Base-by-base conservation (phyloP, 2,888 invertebrate species). In the Meliscaeva auricollis region DNA sequence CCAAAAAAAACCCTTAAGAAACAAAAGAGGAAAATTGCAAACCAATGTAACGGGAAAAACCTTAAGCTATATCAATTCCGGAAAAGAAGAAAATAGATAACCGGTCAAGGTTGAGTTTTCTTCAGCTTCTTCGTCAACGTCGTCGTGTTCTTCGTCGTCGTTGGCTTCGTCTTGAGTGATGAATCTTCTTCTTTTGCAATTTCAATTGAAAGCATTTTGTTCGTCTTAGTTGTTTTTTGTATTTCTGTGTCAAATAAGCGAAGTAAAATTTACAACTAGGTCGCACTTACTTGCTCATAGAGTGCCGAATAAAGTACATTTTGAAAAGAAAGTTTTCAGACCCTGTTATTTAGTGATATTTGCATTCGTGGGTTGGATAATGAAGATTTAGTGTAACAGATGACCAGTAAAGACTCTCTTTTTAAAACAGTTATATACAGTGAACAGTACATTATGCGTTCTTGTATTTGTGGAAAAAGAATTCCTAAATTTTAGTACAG, bases 21-120 rank as follows among this genome's bases (percentile, higher is more conserved):
- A 84, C 80, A 72, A 84, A 75, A 74, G 69, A 73, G 50, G 50
- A 56, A 79, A 76, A 84, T 80, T 84, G 84, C 80, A 84, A 84
- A 84, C 84, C 80, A 44, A 75, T 84, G 84, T 84, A 72, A 84
- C 48, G 58, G 75, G 50, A 80, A 81, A 80, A 68, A 75, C 72
- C 46, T 52, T 76, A 72, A 80, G 84, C 75, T 60, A 72, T 66
- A 80, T 70, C 52, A 68, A 52, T 68, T 80, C 75, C 56, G 44
- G 52, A 75, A 46, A 60, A 41, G 35, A 52, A 75, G 22, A 58
- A 64, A 79, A 75, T 66, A 70, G 79, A 84, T 80, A 80, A 79
- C 84, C 79, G 84, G 80, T 75, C 84, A 84, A 84, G 84, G 84
- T 75, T 80, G 84, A 30, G 60, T 64, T 56, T 48, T 35, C 35